Base-by-base conservation (phyloP, 1,140 invertebrate genomes). In the Portunus trituberculatus region DNA sequence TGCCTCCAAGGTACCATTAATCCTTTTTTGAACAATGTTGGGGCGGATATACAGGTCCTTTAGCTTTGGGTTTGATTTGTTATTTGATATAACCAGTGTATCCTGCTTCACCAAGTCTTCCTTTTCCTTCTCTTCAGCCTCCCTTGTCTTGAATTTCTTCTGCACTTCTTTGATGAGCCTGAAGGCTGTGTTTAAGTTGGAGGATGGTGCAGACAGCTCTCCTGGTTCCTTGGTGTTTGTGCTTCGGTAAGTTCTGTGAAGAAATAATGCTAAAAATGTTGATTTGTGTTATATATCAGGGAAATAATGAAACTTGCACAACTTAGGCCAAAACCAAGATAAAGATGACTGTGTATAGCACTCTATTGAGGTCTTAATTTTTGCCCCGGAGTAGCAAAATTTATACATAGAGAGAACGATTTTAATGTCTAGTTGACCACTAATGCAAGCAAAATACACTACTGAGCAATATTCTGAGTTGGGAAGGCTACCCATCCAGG, bases 91-190 rank as follows among this genome's bases (percentile, higher is more conserved):
- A 88, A 99, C 98, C n/a, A 99, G 97, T 10, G 99, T 99, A 97
- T 99, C 99, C 97, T 99, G 99, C 97, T 99, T 99, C 0, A 99
- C 99, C 90, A 99, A 98, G 97, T 99, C 98, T 97, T 99, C 99
- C 96, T 99, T 99, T 97, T 99, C 99, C 96, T 99, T 98, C 97
- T 99, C 99, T 97, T 99, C 99, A 0, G 99, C 99, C 97, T 99
- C 99, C 94, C 99, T 97, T 0, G 99, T 99, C 97, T 99, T 99
- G 97, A 99, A 99, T 97, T 99, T 99, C 97, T 99, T 99, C 97
- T 99, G 99, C 48, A 99, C 99, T 97, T 99, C 99, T 97, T 99
- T 99, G 96, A 99, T 99, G 12, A 99, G 97, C 94, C 99, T 98
- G 97, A 99, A 99, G 0, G 99, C 99, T 48, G 99, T 99, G 96